Conservation (phyloP, 2,113 vertebrate genomes). For the Mohoua ochrocephala region DNA sequence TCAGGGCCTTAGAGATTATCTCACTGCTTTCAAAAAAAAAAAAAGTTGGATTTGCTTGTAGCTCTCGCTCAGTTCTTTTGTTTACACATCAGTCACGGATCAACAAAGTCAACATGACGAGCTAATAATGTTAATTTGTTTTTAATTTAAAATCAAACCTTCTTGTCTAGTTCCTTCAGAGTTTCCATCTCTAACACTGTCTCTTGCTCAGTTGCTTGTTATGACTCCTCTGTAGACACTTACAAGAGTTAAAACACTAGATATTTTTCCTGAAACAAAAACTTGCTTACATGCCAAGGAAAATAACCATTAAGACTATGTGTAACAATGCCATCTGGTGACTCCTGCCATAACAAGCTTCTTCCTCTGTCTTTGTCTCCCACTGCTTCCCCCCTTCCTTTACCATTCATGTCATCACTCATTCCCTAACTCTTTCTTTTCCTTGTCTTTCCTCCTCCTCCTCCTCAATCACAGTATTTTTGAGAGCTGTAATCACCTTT, state of each 20-base stretch:
- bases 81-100: not conserved
- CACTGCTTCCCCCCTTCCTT: not conserved
- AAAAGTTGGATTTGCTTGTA: not conserved
- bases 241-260: not conserved
- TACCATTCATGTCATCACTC: not conserved
- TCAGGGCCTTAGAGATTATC: not conserved
- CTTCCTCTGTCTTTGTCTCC: not conserved
- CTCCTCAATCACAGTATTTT: not conserved
- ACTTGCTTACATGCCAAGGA: not conserved
- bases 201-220: not conserved
- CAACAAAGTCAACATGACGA: not conserved
- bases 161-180: not conserved
- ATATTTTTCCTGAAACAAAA: not conserved
- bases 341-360: not conserved
- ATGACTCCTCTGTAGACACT: not conserved
- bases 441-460: not conserved
- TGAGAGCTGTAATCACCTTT: not conserved
- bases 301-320: not conserved
- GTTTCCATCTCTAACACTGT: not conserved
- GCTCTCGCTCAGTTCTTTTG: not conserved
- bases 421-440: not conserved
- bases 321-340: constrained; percentile 32
- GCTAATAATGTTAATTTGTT: not conserved
- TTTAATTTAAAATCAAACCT: not conserved
- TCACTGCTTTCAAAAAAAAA: not conserved